Evolutionary conservation across 2,113 vertebrate species (phyloP).

Genomic region (Hiodon tergisus): DNA sequence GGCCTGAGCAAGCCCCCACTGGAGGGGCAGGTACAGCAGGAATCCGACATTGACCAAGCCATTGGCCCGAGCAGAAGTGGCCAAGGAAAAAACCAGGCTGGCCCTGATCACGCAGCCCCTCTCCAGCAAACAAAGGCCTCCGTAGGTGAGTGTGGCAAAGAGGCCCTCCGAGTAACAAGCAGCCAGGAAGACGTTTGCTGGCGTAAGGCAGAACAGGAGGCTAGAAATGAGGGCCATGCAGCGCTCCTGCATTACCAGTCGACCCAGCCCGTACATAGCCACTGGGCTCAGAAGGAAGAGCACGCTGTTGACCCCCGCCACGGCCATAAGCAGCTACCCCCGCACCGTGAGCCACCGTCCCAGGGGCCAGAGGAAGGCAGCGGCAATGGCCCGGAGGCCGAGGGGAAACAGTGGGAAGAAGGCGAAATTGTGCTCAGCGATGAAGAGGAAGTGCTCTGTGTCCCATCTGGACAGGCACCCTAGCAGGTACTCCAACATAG

Average conservation of each 20-base stretch:
- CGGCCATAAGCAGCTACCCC: conserved; percentile 74
- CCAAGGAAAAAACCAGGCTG: conserved; percentile 72
- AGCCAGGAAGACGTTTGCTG: conserved; percentile 84
- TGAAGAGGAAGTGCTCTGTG: conserved; percentile 89
- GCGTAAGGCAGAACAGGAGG: conserved; percentile 82
- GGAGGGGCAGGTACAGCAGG: conserved; percentile 64
- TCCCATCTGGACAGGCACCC: conserved; percentile 89
- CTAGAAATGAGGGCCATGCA: conserved; percentile 70
- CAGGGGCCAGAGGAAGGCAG: conserved; percentile 62
- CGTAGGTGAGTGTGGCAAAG: conserved; percentile 76
- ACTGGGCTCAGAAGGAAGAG: conserved; percentile 68
- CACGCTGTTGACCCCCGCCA: conserved; percentile 65
- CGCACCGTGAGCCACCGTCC: conserved; percentile 59
- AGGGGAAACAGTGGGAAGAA: conserved; percentile 88
- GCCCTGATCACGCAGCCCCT: conserved; percentile 59
- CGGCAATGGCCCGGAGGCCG: conserved; percentile 56
- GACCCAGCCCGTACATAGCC: conserved; percentile 69
- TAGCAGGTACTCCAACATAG: conserved; percentile 68
- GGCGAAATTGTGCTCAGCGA: conserved; percentile 94
- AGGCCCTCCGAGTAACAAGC: conserved; percentile 88
- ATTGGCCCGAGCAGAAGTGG: conserved; percentile 78
- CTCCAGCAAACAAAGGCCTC: conserved; percentile 80
- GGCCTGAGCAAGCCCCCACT: conserved; percentile 48
- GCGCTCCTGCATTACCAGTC: conserved; percentile 63
- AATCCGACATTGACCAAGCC: conserved; percentile 81